Conservation (phyloP, 2,797 vertebrate genomes). For the Vultur gryphus region DNA sequence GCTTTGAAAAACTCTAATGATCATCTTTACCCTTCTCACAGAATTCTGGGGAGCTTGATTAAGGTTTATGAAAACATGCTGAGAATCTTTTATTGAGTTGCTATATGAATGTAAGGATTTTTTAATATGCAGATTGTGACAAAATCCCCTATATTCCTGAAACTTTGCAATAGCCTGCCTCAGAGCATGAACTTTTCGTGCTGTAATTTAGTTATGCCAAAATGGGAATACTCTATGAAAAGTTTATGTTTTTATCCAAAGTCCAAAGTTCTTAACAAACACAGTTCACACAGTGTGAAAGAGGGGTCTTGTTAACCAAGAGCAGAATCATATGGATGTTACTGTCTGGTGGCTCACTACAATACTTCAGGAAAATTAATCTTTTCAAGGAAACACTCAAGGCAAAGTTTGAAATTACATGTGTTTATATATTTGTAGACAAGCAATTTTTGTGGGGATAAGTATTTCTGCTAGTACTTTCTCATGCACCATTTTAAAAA, state of each 20-base stretch:
- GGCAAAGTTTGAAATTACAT: neutral
- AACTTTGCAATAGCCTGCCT: neutral
- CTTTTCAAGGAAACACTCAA: neutral
- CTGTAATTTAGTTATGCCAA: neutral
- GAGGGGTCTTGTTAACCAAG: neutral
- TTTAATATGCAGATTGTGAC: neutral
- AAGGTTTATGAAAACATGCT: neutral
- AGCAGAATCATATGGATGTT: neutral
- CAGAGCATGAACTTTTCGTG: neutral
- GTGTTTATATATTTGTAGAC: neutral
- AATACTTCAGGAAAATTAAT: neutral
- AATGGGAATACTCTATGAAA: neutral
- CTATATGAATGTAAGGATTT: neutral
- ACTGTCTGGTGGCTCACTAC: neutral
- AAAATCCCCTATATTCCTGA: neutral
- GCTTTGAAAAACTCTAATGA: neutral
- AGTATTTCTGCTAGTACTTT: constrained; percentile 13
- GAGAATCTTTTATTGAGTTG: neutral
- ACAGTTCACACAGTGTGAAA: neutral
- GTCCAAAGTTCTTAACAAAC: neutral
- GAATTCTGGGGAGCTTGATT: neutral
- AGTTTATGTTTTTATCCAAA: neutral
- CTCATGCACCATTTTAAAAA: neutral
- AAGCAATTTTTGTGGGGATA: neutral
- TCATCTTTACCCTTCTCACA: neutral